Base-by-base conservation (phyloP, 2,888 invertebrate species). In the Acholoe squamosa region DNA sequence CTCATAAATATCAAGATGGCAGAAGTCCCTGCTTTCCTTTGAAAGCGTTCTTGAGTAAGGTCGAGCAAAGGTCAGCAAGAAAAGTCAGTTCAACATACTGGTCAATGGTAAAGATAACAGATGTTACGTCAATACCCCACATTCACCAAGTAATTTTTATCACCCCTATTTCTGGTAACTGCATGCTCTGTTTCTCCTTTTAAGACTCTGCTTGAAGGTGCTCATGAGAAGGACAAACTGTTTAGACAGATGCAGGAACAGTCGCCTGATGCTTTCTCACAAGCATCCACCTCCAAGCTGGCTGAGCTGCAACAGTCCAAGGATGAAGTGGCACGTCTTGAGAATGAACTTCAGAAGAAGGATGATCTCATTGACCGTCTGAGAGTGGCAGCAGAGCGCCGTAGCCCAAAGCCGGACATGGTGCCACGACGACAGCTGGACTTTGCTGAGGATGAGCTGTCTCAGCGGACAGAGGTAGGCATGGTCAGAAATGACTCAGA, bases 391-490 rank as follows among this genome's bases (percentile, higher is more conserved):
- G 77, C 76, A 19, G 91, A 90, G 67, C 25, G 76, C 25, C 61
- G 84, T 28, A 89, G 89, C 25, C 89, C 91, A 0, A n/a, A 52
- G 51, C 52, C 61, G 22, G 91, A 91, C 33, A 34, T 67, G 80
- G 84, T 89, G 16, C 89, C 90, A 25, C 28, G 90, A 51, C 25
- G 51, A 12, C 93, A 94, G 52, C 92, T 94, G 61, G 89, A 92
- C 19, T 93, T 93, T 84, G 93, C 94, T 5, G 93, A 94, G 91
- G 92, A 92, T 54, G 94, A 94, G 14, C 92, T 95, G 19, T 92
- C 91, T 19, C 93, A 93, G 86, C 94, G 94, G 28, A 91, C 77
- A 10, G 61, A 90, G 90, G 91, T 91, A 80, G 31, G 19, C 25
- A 5, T 0, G 25, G n/a, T 5, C 25, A 31, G 61, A 61, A 61